Percentiles rank a stretch among this genome's conserved stretches.
These are phyloP conservation scores for Eupelmus urozonus DNA, from an alignment of 2,888 invertebrate species.

Conservation along the genomic window DNA sequence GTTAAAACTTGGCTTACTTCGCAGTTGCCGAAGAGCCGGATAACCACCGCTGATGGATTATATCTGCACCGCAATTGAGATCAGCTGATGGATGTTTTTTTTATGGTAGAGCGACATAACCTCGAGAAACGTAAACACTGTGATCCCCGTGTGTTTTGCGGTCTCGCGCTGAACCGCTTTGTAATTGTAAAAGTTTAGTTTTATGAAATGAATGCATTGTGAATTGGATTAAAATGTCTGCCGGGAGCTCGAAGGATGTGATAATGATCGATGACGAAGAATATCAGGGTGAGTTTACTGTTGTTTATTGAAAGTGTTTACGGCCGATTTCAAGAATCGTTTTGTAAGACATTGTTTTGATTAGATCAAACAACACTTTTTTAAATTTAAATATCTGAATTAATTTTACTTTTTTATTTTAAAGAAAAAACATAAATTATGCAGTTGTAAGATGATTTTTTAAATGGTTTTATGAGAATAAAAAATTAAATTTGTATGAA, in stretches of 20 bases:
- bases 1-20: constrained; percentile 56
- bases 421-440: not conserved
- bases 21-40: constrained; percentile 4
- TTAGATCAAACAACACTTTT: not conserved
- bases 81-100: constrained; percentile 36
- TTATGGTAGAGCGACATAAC: constrained; percentile 3
- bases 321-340: not conserved
- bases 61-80: constrained; percentile 13
- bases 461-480: not conserved
- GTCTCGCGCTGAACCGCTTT: not conserved
- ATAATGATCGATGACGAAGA: constrained; percentile 64
- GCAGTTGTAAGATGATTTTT: not conserved
- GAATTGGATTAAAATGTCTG: constrained; percentile 61
- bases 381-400: not conserved
- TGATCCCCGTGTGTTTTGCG: not conserved
- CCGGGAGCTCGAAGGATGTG: constrained; percentile 62
- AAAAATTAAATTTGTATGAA: too few species aligned
- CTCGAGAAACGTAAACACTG: constrained; percentile 29
- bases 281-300: constrained; percentile 64
- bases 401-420: not conserved
- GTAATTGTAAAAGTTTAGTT: constrained; percentile 10
- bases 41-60: not conserved
- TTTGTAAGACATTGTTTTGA: not conserved
- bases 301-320: not conserved
- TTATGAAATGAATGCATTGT: constrained; percentile 7